Conservation (phyloP, 2,888 invertebrate species). For the Sesia bembeciformis region DNA sequence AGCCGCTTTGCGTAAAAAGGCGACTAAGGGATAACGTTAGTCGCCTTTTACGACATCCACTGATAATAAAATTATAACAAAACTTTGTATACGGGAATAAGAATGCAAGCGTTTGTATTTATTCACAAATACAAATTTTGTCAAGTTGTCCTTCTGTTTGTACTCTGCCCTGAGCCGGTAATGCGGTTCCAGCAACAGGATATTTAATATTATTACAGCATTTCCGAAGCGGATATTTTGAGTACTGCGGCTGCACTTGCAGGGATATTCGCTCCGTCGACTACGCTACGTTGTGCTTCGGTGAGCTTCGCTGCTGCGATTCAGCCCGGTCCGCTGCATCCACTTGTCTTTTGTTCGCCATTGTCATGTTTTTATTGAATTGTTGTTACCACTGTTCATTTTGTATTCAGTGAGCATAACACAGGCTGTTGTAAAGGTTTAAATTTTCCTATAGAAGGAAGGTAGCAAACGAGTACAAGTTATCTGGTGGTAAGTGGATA, state of each 20-base stretch:
- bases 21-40: no score
- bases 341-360: neutral
- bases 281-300: neutral
- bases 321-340: neutral
- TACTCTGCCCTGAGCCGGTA: neutral
- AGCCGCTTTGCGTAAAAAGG: no score
- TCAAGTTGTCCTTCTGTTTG: neutral
- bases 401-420: neutral
- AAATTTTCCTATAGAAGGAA: neutral
- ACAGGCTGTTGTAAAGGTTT: neutral
- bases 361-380: neutral
- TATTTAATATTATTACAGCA: slow-evolving; percentile 4
- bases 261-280: neutral
- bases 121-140: neutral
- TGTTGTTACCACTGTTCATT: neutral
- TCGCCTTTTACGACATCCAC: no score
- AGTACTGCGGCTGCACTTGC: neutral
- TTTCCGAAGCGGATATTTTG: slow-evolving; percentile 1
- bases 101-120: no score
- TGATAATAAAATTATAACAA: no score
- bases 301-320: neutral
- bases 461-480: neutral
- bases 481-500: no score
- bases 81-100: no score
- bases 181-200: neutral